These are phyloP conservation scores for Luperina testacea DNA, from an alignment of 2,888 invertebrate genomes.

Conservation along the genomic window DNA sequence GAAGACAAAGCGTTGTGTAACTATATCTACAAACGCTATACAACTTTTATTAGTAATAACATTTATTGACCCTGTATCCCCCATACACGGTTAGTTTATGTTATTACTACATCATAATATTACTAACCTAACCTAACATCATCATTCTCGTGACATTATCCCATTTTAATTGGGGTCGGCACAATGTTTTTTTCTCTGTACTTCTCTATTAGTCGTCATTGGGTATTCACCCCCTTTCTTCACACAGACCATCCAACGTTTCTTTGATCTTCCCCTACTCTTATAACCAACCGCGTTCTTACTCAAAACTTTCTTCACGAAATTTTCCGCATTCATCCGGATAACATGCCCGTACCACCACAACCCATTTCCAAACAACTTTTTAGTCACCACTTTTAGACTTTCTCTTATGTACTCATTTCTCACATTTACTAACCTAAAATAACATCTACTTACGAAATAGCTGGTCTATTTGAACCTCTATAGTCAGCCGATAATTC, in stretches of 20 bases:
- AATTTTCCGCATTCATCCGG: background rate
- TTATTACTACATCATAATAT: background rate
- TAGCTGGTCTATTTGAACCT: slow-evolving; percentile 11
- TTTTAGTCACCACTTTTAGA: background rate
- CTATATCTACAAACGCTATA: no score
- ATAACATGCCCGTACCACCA: background rate
- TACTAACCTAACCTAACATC: background rate
- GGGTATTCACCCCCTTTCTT: background rate
- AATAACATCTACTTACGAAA: slow-evolving; percentile 12
- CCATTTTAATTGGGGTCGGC: background rate
- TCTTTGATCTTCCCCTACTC: background rate
- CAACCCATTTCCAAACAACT: background rate
- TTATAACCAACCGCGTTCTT: background rate
- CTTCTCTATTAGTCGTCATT: background rate
- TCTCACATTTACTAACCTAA: background rate
- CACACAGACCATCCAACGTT: background rate
- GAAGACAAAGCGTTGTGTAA: no score
- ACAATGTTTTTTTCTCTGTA: background rate
- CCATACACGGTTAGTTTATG: background rate
- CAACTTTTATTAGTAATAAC: no score
- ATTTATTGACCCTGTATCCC: no score
- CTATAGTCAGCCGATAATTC: slow-evolving; percentile 22
- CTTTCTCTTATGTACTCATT: background rate
- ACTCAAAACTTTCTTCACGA: background rate
- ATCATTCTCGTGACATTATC: background rate